These are phyloP conservation scores for Leptocoma aspasia DNA, from an alignment of 2,113 vertebrate species.

Conservation along the genomic window DNA sequence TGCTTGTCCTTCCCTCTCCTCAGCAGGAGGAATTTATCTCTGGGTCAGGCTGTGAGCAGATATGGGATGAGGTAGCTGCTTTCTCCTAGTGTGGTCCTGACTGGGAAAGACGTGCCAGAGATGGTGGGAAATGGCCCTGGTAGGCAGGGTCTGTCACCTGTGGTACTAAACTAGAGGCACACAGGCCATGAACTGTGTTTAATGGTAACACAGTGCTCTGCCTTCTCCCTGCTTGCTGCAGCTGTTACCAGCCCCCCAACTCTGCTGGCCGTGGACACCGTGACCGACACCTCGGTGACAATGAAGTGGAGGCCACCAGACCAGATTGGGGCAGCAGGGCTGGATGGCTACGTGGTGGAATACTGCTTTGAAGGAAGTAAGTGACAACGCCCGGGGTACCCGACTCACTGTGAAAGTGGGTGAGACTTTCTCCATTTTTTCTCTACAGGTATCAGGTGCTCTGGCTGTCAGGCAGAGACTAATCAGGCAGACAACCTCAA, in stretches of 20 bases:
- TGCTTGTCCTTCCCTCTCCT: neutral
- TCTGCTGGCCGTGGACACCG: constrained; percentile 86
- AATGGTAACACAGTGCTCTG: neutral
- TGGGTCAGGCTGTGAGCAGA: neutral
- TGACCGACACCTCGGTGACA: constrained; percentile 89
- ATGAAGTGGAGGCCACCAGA: constrained; percentile 97
- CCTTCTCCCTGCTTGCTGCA: constrained; percentile 41
- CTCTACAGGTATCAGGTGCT: neutral
- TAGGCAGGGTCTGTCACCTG: neutral
- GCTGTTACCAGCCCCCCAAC: constrained; percentile 98
- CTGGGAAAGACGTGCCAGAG: fast-evolving
- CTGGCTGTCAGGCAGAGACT: neutral
- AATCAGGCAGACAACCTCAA: neutral
- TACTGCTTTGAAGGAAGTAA: constrained; percentile 98
- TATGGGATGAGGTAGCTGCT: neutral
- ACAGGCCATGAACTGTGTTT: neutral
- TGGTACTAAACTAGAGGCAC: neutral
- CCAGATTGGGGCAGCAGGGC: constrained; percentile 92
- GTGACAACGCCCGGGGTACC: constrained; percentile 15
- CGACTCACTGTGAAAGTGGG: neutral
- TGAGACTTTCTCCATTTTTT: constrained; percentile 32
- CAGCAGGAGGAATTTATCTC: neutral
- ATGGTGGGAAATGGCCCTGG: neutral
- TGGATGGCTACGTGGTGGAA: constrained; percentile 94
- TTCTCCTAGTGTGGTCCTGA: neutral